Evolutionary conservation across 2,888 invertebrate species (phyloP), one percentile per base, ranked within the genome.

Genomic region (Drosophila suboccidentalis): DNA sequence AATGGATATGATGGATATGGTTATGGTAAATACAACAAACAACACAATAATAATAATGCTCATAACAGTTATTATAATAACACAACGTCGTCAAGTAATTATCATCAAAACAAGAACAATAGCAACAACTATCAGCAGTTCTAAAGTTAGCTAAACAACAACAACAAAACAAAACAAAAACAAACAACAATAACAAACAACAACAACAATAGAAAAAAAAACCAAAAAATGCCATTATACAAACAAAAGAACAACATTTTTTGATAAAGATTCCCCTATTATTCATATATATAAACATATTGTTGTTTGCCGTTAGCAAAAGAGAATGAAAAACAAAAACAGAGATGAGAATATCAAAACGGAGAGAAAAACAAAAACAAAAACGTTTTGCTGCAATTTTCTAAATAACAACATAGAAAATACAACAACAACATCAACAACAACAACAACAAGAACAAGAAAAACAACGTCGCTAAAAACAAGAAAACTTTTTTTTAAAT

Each of bases 1-100:
- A 95, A 95, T 88, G 95, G 95, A 91, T 94, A 94, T 93, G 94
- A 95, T 93, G 94, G 95, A 92, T 96, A 96, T 91, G 95, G 96
- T 93, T 92, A 92, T 90, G 92, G 92, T 92, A 92, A 92, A 92
- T 92, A 92, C 92, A 87, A 90, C 82, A 87, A 87, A 81, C 91
- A 88, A 91, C 90, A 91, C 87, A 91, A 87, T 36, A 91, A 87
- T 13, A 36, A 36, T 89, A 92, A 89, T 92, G 90, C 91, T 91
- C 90, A 90, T 86, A 85, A 78, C 90, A 91, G 83, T 90, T 90
- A 90, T 91, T 91, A 92, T 87, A 92, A 92, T 90, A 91, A 91
- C 88, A 90, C 90, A 90, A 75, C 89, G 82, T 79, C 89, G 82
- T 79, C 90, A 71, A 82, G 90, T 82, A 90, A 90, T 89, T 87